Conservation (phyloP, 2,888 invertebrate species). For the Deroplatys truncata region DNA sequence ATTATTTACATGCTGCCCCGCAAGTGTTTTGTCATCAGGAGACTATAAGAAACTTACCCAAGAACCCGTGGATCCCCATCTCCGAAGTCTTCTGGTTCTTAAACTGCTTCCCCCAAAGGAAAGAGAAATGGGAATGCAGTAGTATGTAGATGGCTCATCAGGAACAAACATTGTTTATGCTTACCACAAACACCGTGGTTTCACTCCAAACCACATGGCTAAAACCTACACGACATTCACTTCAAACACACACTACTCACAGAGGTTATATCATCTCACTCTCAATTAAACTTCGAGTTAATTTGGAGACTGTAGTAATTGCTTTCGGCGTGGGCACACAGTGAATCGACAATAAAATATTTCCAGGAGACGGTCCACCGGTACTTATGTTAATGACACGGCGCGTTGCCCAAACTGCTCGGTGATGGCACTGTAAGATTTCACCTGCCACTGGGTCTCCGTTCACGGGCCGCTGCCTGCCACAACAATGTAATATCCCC, state of each 20-base stretch:
- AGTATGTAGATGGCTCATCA: conserved; percentile 36
- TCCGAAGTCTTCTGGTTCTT: conserved; percentile 61
- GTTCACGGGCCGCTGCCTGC: neutral
- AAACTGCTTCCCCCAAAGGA: conserved; percentile 46
- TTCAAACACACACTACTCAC: too few relatives aligned
- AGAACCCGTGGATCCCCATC: conserved; percentile 72
- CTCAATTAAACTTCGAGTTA: too few relatives aligned
- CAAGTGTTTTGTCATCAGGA: too few relatives aligned
- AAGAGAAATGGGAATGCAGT: conserved; percentile 57
- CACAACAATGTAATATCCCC: neutral
- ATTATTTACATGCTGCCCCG: too few relatives aligned
- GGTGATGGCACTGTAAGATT: neutral
- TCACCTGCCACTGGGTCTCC: neutral
- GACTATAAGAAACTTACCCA: conserved; percentile 67
- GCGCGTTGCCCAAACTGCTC: too few relatives aligned
- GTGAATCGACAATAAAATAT: too few relatives aligned
- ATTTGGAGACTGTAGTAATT: too few relatives aligned
- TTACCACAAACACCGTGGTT: neutral
- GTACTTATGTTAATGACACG: too few relatives aligned
- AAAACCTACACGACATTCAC: neutral
- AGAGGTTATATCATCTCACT: too few relatives aligned
- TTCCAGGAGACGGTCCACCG: too few relatives aligned
- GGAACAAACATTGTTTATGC: conserved; percentile 24
- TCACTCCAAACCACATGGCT: neutral
- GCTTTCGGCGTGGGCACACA: too few relatives aligned